Evolutionary conservation across 2,888 invertebrate species (phyloP).

Genomic region (Athetis lepigone): DNA sequence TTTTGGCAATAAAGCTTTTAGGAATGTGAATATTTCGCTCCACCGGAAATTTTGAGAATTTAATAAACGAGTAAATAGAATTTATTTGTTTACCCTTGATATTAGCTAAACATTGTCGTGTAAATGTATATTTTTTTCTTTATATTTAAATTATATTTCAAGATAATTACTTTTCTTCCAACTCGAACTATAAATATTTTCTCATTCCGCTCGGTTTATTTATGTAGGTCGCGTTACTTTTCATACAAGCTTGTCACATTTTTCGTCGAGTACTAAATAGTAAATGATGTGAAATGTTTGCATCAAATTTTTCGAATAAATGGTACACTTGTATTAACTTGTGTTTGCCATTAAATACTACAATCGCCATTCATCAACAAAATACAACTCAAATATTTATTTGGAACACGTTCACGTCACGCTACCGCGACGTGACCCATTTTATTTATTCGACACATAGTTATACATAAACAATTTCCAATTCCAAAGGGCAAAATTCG

Average conservation of each 20-base stretch:
- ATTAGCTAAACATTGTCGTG: slow-evolving; percentile 36
- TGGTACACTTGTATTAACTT: slow-evolving; percentile 6
- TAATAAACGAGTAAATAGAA: slow-evolving; percentile 66
- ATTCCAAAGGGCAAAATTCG: slow-evolving; percentile 71
- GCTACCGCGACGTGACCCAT: slow-evolving; percentile 53
- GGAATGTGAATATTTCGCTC: slow-evolving; percentile 73
- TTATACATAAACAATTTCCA: slow-evolving; percentile 70
- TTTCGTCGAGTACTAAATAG: not conserved
- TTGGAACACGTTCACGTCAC: slow-evolving; percentile 54
- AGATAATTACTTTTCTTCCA: not conserved
- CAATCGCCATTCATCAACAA: slow-evolving; percentile 35
- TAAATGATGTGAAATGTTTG: not conserved
- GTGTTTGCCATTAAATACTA: slow-evolving; percentile 20
- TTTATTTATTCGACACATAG: slow-evolving; percentile 62
- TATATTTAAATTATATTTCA: slow-evolving; percentile 1
- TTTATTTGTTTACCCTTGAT: slow-evolving; percentile 52
- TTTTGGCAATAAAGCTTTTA: slow-evolving; percentile 75
- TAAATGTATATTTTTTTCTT: slow-evolving; percentile 35
- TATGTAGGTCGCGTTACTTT: not conserved
- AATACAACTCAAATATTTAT: slow-evolving; percentile 53
- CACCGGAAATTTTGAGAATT: slow-evolving; percentile 71
- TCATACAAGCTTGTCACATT: not conserved
- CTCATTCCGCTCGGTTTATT: too few species aligned
- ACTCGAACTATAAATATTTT: not conserved
- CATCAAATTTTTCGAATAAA: not conserved